Base-by-base conservation (phyloP, 2,113 vertebrate species). In the Amazona guildingii region DNA sequence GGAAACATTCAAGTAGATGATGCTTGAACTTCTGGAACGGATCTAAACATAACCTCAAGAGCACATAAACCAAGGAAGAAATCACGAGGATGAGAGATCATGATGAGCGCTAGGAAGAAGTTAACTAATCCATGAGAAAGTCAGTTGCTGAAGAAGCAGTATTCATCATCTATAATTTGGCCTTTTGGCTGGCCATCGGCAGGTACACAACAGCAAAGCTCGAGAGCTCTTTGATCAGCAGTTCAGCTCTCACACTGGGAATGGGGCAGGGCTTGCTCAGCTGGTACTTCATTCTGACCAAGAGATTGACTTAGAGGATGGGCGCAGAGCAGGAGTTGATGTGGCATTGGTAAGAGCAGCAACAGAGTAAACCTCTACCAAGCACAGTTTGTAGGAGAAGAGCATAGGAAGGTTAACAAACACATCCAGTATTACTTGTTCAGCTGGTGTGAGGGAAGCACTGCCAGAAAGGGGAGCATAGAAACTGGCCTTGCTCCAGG, bases 381-480 rank as follows among this genome's bases (percentile, higher is more conserved):
- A 41, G 28, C 17, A 31, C 17, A 79, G 48, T 85, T 68, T 86
- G 49, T 80, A 90, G 76, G 44, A 86, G 49, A 79, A 85, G 61
- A 92, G 92, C 78, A 92, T 70, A 83, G 95, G 83, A 96, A 98
- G 86, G 74, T 51, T 97, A 95, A 97, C 62, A 64, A 43, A 63
- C 39, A 74, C 79, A 94, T 78, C 63, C 74, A 35, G 75, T 80
- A 86, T 86, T 95, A 86, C 95, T 93, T 92, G 79, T 90, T 96
- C 87, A 90, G 83, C 44, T n/a, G 72, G 64, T 68, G 72, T 29
- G 35, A 95, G 97, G 95, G 92, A 91, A 96, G 87, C 24, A 23
- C 69, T 97, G 95, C 87, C 77, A 73, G 90, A 97, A 94, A 94
- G 83, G 78, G 89, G 31, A 67, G 52, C 54, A 52, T 35, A 63